These are phyloP conservation scores for Pollimyrus isidori DNA, from an alignment of 2,113 vertebrate species.

Conservation along the genomic window DNA sequence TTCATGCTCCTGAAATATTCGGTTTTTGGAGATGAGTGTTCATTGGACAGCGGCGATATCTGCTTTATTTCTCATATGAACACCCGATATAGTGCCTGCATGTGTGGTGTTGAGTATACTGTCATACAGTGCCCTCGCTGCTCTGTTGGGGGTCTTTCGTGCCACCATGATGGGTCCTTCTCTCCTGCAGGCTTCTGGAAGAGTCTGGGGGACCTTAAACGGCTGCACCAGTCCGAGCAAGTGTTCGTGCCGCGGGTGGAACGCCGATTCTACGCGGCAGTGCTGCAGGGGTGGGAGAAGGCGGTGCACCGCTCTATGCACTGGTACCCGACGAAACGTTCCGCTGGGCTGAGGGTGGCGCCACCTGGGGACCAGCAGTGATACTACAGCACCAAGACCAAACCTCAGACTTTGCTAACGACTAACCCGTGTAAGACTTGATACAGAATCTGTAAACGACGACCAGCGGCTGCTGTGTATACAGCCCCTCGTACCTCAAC, in stretches of 20 bases:
- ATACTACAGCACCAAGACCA: background rate
- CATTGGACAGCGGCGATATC: background rate
- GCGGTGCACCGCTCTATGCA: constrained; percentile 73
- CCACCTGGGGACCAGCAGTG: background rate
- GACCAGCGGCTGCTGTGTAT: background rate
- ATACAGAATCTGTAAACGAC: background rate
- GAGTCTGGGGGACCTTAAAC: constrained; percentile 77
- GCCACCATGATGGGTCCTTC: background rate
- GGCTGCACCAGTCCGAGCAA: constrained; percentile 61
- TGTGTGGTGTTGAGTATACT: background rate
- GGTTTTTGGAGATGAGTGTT: background rate
- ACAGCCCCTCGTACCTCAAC: background rate
- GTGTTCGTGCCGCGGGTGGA: constrained; percentile 68
- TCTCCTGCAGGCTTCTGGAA: constrained; percentile 76
- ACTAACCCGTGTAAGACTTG: background rate
- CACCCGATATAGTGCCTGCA: background rate
- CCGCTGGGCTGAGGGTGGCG: background rate
- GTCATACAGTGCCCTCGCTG: background rate
- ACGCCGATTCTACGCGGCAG: constrained; percentile 53
- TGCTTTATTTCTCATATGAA: background rate
- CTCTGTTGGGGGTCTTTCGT: background rate
- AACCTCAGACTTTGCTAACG: background rate
- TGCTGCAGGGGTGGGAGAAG: constrained; percentile 76
- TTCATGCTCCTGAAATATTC: background rate
- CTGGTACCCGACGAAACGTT: constrained; percentile 64